Base-by-base conservation (phyloP, 2,113 vertebrate species). In the Pelodiscus sinensis region DNA sequence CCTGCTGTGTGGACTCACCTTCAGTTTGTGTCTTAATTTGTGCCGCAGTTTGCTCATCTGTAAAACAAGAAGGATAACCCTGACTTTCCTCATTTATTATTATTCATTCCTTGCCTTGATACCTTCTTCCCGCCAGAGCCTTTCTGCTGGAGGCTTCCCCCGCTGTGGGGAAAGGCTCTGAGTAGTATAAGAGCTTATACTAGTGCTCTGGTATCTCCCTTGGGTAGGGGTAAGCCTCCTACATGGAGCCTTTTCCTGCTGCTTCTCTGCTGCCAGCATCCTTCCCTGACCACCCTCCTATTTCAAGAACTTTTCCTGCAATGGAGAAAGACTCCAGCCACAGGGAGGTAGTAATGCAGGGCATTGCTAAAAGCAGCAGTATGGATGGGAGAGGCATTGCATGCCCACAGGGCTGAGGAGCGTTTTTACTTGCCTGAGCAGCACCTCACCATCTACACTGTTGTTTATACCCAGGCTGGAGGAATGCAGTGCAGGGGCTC, bases 71-170 rank as follows among this genome's bases (percentile, higher is more conserved):
- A 71, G 5, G 81, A 92, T 93, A 95, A 86, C 94, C 95, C 92
- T 94, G 95, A 92, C 94, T 95, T 95, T 90, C 92, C 93, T 95
- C 94, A 51, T 93, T 94, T 92, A 38, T 60, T 60, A 27, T 60
- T 14, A 60, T 62, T 29, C 60, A 7, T 62, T 62, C 27, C 31
- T 68, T 68, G 16, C 15, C 62, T n/a, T n/a, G 3, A 31, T 68
- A 8, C 16, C 83, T 87, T 58, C 38, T 14, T 84, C 93, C 38
- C 50, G 83, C 18, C 18, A 35, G 38, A 60, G 60, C 35, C 75
- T 78, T 78, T 50, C 44, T 19, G 15, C 31, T 1, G 15, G 62
- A 68, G 62, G 11, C 24, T 25, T 24, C 14, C 50, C 22, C 75
- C 9, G 12, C 44, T 78, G 21, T 58, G 16, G 57, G 57, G 24